Percentiles rank a stretch among this genome's conserved stretches.
Evolutionary conservation across 53 echinoderm and acorn worm genomes (phyloP).

Genomic region (Echinarachnius parma): DNA sequence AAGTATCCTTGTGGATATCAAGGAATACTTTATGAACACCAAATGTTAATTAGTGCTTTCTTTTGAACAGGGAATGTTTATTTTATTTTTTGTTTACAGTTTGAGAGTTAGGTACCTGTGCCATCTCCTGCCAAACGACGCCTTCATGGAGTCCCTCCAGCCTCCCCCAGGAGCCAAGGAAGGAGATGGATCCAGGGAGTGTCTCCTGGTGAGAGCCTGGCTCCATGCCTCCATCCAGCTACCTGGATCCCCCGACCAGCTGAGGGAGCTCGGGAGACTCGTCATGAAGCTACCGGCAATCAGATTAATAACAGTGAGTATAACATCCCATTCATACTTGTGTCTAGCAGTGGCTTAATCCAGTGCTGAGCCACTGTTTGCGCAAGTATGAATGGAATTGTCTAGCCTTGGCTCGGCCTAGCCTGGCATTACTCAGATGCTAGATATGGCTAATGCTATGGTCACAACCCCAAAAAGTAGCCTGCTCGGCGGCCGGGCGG

Average conservation of each 20-base stretch:
- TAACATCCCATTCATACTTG: too few species aligned
- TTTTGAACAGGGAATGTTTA: not conserved
- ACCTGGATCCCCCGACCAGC: slow-evolving; percentile 55
- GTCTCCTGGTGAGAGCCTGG: slow-evolving; percentile 75
- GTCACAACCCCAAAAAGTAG: too few species aligned
- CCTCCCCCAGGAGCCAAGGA: slow-evolving; percentile 2
- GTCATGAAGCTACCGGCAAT: slow-evolving; percentile 76
- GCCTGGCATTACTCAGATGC: too few species aligned
- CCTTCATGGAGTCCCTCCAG: slow-evolving; percentile 62
- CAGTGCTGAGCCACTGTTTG: too few species aligned
- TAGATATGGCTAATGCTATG: slow-evolving; percentile 51
- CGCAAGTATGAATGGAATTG: too few species aligned
- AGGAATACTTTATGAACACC: not conserved
- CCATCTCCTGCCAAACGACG: slow-evolving; percentile 73
- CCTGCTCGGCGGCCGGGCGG: too few species aligned
- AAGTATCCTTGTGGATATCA: too few species aligned
- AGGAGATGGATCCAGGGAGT: slow-evolving; percentile 42
- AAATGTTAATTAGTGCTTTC: not conserved
- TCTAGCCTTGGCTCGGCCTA: too few species aligned
- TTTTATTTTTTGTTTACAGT: slow-evolving; percentile 27
- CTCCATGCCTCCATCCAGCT: slow-evolving; percentile 63
- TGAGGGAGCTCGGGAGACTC: slow-evolving; percentile 76
- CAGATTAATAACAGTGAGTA: too few species aligned
- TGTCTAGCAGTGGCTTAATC: too few species aligned
- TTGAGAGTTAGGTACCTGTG: slow-evolving; percentile 75